Base-by-base conservation (phyloP, 2,797 vertebrate genomes). In the Manis pentadactyla region DNA sequence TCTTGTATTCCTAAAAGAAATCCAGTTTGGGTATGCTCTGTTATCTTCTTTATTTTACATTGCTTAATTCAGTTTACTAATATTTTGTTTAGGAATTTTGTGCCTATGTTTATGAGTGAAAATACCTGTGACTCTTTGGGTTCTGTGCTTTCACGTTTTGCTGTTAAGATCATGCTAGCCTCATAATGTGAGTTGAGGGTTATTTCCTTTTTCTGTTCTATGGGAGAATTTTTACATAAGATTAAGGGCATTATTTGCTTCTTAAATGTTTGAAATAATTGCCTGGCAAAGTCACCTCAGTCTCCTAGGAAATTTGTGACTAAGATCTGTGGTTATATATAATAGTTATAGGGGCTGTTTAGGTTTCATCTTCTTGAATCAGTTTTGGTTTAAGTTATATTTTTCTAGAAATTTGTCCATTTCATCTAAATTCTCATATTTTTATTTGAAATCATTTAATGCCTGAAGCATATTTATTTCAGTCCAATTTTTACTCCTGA, bases 201-300 rank as follows among this genome's bases (percentile, higher is more conserved):
- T 81, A 93, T 10, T 46, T 66, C 19, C 53, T 59, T 87, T 93
- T 81, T 78, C n/a, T 59, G 14, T 78, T 81, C 42, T 34, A 10
- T 73, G 57, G 69, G 42, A 74, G n/a, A 81, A 14, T 51, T 90
- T 93, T 93, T 90, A 6, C 23, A 53, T 93, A 49, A 68, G 4
- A 61, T 66, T 74, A 63, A 18, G 10, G 14, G 10, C 37, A 39
- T 39, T 39, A 81, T 69, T 94, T 90, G 53, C 68, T 81, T n/a
- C 82, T 75, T 94, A 34, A 73, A 57, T 86, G 13, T 79, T 95
- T 81, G 29, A 75, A 82, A n/a, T 90, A 82, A 74, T 90, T 88
- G 73, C 10, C 49, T 96, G 59, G 42, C 34, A 68, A 59, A 82
- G 23, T 75, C 66, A 69, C 39, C 59, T 90, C 12, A 25, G 25